A percentile compares a stretch with the other conserved stretches of the same genome.
Evolutionary conservation across 2,888 invertebrate genomes (phyloP).

Genomic region (Trissoscelio sp.): DNA sequence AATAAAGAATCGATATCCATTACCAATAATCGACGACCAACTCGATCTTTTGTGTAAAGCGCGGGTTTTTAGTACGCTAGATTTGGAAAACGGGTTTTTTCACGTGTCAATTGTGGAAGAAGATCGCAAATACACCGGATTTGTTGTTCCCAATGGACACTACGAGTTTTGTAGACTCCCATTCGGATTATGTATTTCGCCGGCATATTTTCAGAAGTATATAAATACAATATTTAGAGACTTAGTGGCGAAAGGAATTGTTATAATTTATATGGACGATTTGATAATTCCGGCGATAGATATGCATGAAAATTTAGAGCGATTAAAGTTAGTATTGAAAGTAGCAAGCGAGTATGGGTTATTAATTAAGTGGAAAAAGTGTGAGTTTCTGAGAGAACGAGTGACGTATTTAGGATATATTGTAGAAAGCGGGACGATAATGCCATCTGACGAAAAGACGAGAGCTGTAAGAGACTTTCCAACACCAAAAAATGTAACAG

Average conservation of each 20-base stretch:
- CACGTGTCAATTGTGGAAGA: constrained; percentile 34
- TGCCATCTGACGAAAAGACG: constrained; percentile 33
- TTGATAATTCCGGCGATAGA: constrained; percentile 29
- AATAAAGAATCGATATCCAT: constrained; percentile 67
- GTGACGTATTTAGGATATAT: constrained; percentile 60
- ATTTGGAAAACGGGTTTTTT: too few species aligned
- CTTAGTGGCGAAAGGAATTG: constrained; percentile 21
- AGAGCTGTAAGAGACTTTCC: not conserved
- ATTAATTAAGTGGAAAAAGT: constrained; percentile 40
- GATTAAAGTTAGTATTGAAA: constrained; percentile 40
- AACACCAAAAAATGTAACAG: constrained; percentile 7
- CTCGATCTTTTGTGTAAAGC: constrained; percentile 42
- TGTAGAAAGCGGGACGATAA: constrained; percentile 13
- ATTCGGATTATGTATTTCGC: constrained; percentile 45
- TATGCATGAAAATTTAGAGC: not conserved
- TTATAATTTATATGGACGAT: constrained; percentile 57
- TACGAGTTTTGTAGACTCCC: constrained; percentile 54
- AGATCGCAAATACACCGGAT: constrained; percentile 44
- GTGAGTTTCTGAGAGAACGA: constrained; percentile 21
- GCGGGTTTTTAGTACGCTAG: constrained; percentile 65
- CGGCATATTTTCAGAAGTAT: constrained; percentile 59
- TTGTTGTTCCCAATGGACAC: constrained; percentile 57
- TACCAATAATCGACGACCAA: constrained; percentile 67
- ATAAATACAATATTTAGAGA: constrained; percentile 49
- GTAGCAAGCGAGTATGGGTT: constrained; percentile 40